A percentile compares a stretch with the other conserved stretches of the same genome.
Evolutionary conservation across 2,888 invertebrate genomes (phyloP).

Genomic region (Lypha dubia): DNA sequence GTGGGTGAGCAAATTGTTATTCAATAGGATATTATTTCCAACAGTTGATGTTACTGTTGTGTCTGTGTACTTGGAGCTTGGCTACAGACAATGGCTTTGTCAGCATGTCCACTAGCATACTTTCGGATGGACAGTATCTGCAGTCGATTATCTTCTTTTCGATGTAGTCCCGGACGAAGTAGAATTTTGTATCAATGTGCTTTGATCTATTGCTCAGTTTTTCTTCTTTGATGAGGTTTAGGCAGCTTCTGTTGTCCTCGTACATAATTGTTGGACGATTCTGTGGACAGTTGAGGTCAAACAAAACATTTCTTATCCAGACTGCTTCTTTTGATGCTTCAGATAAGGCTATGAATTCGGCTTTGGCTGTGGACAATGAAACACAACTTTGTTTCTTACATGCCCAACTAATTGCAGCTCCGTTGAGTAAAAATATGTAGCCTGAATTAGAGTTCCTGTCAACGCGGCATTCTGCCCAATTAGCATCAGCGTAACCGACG

Average conservation of each 20-base stretch:
- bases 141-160: constrained; percentile 14
- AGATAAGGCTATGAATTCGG: no score
- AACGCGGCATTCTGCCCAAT: neutral
- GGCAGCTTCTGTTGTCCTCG: constrained; percentile 44
- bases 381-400: neutral
- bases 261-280: constrained; percentile 24
- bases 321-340: no score
- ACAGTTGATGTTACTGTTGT: neutral
- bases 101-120: neutral
- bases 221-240: no score
- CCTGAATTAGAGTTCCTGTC: neutral
- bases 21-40: no score
- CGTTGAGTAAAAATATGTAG: neutral
- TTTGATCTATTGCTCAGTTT: no score
- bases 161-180: no score
- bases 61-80: neutral
- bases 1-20: no score
- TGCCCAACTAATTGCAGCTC: neutral
- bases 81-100: neutral
- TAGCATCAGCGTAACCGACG: constrained; percentile 20
- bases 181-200: no score
- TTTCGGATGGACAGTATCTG: neutral
- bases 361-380: no score
- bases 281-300: constrained; percentile 2
- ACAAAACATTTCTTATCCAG: constrained; percentile 32